Evolutionary conservation across 2,888 invertebrate genomes (phyloP), one percentile per base, ranked within the genome.

Genomic region (Acleris laterana): DNA sequence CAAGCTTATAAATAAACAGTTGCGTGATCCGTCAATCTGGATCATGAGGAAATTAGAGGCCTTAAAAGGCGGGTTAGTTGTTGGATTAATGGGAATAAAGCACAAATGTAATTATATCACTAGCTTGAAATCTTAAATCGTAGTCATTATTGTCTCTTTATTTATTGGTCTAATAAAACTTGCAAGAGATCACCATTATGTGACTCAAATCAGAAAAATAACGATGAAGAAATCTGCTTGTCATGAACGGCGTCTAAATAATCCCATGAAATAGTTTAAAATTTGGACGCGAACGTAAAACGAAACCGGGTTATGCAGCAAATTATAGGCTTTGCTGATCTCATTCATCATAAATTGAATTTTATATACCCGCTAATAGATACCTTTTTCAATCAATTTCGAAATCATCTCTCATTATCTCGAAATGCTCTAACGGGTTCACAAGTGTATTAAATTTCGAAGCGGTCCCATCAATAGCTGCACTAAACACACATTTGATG

Each of bases 21-120:
- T 57, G 69, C 69, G 69, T 69, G 69, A 68, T 65, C 63, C 69
- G 63, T 69, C 66, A 69, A 50, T 62, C 59, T 58, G 53, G 53
- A 63, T 62, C 67, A 62, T 25, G 49, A 48, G 11, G 32, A 62
- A 62, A 62, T 67, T 49, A 50, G 42, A 28, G 46, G 7, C 48
- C 55, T 50, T 22, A 42, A 44, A 64, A 61, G 56, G 44, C 50
- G 32, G 32, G 32, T 32, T 32, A 20, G 53, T 55, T 44, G 42
- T 52, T 42, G 20, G 50, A 64, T 64, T 65, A 56, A 61, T 65
- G 44, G 51, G 55, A 51, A 32, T 59, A 46, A 46, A 61, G 32
- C 32, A 56, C 50, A 51, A 46, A 25, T 38, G 44, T 56, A 20
- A 50, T 48, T 55, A 48, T 65, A 48, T 61, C 50, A 50, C 42